Evolutionary conservation across 2,113 vertebrate species (phyloP).

Genomic region (Phyllostomus hastatus): DNA sequence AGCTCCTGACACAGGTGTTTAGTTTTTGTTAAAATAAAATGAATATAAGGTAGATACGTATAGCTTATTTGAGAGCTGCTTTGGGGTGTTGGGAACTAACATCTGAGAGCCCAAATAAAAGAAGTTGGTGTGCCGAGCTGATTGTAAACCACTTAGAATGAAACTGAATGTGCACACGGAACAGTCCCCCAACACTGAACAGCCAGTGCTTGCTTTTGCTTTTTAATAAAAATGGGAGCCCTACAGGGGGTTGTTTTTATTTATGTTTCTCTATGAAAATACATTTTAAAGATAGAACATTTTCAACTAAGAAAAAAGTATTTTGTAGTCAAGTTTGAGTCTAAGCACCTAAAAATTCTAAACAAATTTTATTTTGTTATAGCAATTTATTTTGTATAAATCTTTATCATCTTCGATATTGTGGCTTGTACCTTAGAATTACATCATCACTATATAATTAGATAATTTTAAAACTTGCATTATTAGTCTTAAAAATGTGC

Average conservation of each 20-base stretch:
- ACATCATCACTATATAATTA: not conserved
- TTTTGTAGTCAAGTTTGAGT: not conserved
- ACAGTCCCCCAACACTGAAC: not conserved
- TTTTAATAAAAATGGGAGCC: not conserved
- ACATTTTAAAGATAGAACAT: not conserved
- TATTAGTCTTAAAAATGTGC: not conserved
- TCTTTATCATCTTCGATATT: not conserved
- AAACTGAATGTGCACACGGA: not conserved
- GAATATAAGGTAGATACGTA: not conserved
- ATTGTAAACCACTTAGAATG: not conserved
- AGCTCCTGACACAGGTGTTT: not conserved
- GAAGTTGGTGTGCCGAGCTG: not conserved
- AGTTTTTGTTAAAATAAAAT: slow-evolving; percentile 3
- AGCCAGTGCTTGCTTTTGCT: not conserved
- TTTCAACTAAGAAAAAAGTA: slow-evolving; percentile 16
- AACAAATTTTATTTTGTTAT: slow-evolving; percentile 6
- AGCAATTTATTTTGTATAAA: not conserved
- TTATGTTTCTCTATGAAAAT: not conserved
- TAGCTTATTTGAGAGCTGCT: not conserved
- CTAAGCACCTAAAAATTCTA: slow-evolving; percentile 7
- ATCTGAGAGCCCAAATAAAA: not conserved
- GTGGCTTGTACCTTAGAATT: not conserved
- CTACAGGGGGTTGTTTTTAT: not conserved
- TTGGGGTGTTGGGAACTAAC: not conserved
- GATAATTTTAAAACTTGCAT: not conserved